Evolutionary conservation across 2,113 vertebrate genomes (phyloP).

Genomic region (Uria lomvia): DNA sequence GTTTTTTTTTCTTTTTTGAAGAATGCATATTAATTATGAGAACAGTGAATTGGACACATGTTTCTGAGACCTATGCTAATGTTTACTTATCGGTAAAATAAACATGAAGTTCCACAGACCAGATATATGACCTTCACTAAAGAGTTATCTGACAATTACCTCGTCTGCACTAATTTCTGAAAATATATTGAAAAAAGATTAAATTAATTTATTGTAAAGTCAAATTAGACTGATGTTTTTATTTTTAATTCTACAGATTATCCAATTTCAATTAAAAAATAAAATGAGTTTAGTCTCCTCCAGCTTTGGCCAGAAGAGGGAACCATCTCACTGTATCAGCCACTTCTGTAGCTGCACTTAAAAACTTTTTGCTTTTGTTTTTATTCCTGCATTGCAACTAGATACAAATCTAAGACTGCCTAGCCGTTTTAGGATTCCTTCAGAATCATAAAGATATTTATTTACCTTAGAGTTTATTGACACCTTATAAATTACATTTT

Average conservation of each 20-base stretch:
- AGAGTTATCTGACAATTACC: background rate
- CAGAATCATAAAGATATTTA: background rate
- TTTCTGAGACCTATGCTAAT: background rate
- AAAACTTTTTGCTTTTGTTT: slow-evolving; percentile 7
- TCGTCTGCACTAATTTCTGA: background rate
- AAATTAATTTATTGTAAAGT: background rate
- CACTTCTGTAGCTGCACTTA: background rate
- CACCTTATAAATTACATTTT: background rate
- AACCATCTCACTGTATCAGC: slow-evolving; percentile 63
- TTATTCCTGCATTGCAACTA: background rate
- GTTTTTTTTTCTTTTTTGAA: background rate
- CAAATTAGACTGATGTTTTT: background rate
- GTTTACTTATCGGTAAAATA: background rate
- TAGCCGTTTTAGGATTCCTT: background rate
- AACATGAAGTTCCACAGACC: background rate
- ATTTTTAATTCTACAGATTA: background rate
- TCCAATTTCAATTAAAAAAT: background rate
- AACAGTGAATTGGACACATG: background rate
- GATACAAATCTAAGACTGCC: background rate
- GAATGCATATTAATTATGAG: background rate
- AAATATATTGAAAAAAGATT: background rate
- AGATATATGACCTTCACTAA: background rate
- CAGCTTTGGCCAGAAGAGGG: slow-evolving; percentile 76
- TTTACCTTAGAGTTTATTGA: background rate
- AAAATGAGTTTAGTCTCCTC: background rate